Evolutionary conservation across 2,113 vertebrate genomes (phyloP), one percentile per base, ranked within the genome.

Genomic region (Hoplias malabaricus): DNA sequence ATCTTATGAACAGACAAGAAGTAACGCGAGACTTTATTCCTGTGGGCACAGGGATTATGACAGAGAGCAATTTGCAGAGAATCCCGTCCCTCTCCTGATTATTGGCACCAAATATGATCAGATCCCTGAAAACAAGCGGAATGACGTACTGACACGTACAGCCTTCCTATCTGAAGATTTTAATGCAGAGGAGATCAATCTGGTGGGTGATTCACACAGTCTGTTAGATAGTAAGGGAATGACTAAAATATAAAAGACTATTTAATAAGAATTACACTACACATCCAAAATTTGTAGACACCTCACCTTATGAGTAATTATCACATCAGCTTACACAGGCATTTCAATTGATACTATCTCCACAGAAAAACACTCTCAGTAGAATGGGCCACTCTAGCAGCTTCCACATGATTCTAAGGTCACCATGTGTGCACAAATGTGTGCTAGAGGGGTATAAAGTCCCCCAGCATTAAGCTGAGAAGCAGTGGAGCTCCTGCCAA

Each of bases 41-140:
- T 56, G 77, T 80, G 81, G 83, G 33, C 33, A 83, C 86, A 98
- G 96, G 72, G 96, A 99, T 81, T 99, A 97, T 79, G 97, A 99
- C 84, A 91, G 92, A 75, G 98, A 99, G 73, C 95, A 98, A 87
- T 98, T 98, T 94, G 95, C 94, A 56, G 98, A 98, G 85, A 98
- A 97, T 83, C 93, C 95, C 48, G 94, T 98, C 70, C 98, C 98
- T 8, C 89, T 99, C 56, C 91, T 99, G 85, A 89, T 99, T 42
- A 98, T 98, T 75, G 98, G 98, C 70, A 99, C 98, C 65, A 99
- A 99, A 88, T 91, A 96, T 86, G 98, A 99, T 88, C 98, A 99
- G 84, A 99, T 99, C 88, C 93, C 96, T 67, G 98, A 99, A 84
- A 90, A 86, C 66, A 98, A 99, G 81, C 93, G 96, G 48, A 95